These are phyloP conservation scores for Schizothorax lantsangensis DNA, from an alignment of 2,797 vertebrate genomes.

Conservation along the genomic window DNA sequence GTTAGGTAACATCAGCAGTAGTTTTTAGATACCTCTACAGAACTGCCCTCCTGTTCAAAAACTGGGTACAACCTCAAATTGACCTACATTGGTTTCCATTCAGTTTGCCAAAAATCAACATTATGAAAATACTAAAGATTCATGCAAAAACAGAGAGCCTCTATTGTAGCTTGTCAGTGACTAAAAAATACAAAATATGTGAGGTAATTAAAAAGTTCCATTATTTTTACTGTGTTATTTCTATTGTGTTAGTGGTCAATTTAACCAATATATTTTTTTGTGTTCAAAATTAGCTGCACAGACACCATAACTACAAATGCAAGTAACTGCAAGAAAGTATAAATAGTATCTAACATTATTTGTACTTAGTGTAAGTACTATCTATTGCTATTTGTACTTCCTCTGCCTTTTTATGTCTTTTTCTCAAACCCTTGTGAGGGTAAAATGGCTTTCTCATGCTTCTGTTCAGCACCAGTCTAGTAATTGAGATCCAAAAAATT, in stretches of 20 bases:
- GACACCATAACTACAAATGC: not conserved
- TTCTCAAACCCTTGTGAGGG: not conserved
- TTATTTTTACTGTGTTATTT: not conserved
- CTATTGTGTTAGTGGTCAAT: not conserved
- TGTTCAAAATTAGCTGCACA: not conserved
- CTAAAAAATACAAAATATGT: not conserved
- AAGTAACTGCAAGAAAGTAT: not conserved
- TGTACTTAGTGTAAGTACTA: not conserved
- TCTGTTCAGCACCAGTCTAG: not conserved
- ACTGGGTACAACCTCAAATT: not conserved
- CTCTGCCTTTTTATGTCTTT: not conserved
- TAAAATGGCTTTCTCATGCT: too few relatives aligned
- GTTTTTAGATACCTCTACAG: not conserved
- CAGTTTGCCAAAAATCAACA: not conserved
- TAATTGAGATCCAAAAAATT: not conserved
- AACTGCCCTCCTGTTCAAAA: not conserved
- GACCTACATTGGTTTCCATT: not conserved
- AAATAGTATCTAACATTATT: not conserved
- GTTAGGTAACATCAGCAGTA: constrained; percentile 80
- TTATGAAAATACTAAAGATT: not conserved
- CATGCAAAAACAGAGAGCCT: not conserved
- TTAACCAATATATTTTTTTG: not conserved
- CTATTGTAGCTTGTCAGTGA: not conserved
- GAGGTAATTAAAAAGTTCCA: not conserved
- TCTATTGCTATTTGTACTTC: not conserved